Evolutionary conservation across 2,113 vertebrate genomes (phyloP), one percentile per base, ranked within the genome.

Genomic region (Acanthochromis polyacanthus): DNA sequence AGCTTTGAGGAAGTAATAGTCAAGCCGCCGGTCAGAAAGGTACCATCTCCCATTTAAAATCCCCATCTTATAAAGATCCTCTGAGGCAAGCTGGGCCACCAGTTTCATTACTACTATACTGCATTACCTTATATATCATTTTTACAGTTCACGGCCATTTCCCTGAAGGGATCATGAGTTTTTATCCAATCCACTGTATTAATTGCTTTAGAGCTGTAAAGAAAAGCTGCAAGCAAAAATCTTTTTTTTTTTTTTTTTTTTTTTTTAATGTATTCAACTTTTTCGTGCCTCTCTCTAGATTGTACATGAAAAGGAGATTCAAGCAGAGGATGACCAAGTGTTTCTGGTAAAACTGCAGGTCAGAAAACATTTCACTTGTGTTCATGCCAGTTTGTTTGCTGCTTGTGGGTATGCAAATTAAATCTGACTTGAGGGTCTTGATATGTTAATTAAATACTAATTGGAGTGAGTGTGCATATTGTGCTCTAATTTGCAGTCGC

Each of bases 271-370:
- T 30, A 14, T 38, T 61, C 23, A 2, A 32, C 17, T 60, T 4
- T 4, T 32, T 17, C 12, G 50, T 19, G 6, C 10, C 50, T 88
- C 72, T 50, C 93, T 93, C 55, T 93, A 99, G 98, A 97, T 99
- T 95, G 98, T 99, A 57, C 97, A 99, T 20, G 98, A 99, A 90
- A 99, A 99, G 91, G 98, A 99, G 91, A 96, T 99, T 52, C 94
- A 98, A 86, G 96, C 98, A 70, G 98, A 99, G 94, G 98, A 99
- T 81, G 98, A 99, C 88, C 98, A 99, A 90, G 97, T 99, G 60
- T 99, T 99, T 93, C 96, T 99, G 78, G 95, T 97, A 88, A 99
- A 99, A 93, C 95, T 97, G 79, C 98, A 99, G 97, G 98, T 99
- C 94, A 75, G 83, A 48, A 72, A 80, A 63, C 48, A 43, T 81